phyloP scores from a whole-genome alignment of 2,113 vertebrate species.

The Benitochromis conjunctus region DNA sequence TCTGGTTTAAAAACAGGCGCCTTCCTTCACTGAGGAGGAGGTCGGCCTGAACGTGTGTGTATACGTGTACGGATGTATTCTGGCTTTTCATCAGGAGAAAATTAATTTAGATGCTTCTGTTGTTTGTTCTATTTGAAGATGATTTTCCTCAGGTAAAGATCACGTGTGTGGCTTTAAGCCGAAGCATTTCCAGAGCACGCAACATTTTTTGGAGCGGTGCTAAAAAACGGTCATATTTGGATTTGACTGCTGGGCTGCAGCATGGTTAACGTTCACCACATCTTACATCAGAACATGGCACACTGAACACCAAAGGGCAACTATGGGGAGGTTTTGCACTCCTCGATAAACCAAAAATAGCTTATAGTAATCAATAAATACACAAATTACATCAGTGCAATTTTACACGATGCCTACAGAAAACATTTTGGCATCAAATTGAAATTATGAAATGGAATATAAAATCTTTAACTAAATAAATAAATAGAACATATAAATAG shows the following conservation, averaged over 20 bases:
- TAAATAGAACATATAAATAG: constrained; percentile 67
- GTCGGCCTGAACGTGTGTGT: neutral
- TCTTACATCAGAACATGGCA: constrained; percentile 51
- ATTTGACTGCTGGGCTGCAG: constrained; percentile 47
- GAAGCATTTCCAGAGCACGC: constrained; percentile 14
- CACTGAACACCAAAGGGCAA: constrained; percentile 66
- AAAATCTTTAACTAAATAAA: constrained; percentile 60
- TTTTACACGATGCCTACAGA: constrained; percentile 58
- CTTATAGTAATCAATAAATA: constrained; percentile 71
- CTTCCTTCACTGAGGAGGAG: constrained; percentile 10
- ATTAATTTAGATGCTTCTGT: constrained; percentile 36
- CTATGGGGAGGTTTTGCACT: constrained; percentile 76
- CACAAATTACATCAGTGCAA: constrained; percentile 67
- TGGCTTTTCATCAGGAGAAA: constrained; percentile 36
- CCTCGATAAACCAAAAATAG: constrained; percentile 65
- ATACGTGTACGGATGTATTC: neutral
- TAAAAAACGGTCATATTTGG: constrained; percentile 5
- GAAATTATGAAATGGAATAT: constrained; percentile 61
- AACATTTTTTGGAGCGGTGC: constrained; percentile 5
- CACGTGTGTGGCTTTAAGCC: constrained; percentile 14
- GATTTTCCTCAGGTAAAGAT: constrained; percentile 40
- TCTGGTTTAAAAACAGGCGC: constrained; percentile 49
- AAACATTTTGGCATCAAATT: constrained; percentile 69
- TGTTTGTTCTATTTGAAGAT: constrained; percentile 44
- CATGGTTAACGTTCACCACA: constrained; percentile 12